A percentile compares a stretch with the other conserved stretches of the same genome.
Evolutionary conservation across 2,888 invertebrate species (phyloP).

Genomic region (Acanthosepion pharaonis): DNA sequence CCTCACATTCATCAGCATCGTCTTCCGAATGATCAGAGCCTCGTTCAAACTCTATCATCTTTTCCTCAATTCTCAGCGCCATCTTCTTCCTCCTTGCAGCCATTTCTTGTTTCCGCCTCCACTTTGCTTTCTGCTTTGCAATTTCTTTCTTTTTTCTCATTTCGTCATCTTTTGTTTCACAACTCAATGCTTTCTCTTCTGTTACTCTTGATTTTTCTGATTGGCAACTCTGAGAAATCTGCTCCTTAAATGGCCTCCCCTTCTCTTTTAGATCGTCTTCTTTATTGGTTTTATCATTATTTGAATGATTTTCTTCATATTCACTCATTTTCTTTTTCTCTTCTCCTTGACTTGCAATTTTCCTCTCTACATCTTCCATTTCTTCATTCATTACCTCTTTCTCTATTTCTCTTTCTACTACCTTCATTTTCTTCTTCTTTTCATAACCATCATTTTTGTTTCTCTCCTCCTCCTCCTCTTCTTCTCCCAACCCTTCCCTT

Average conservation of each 20-base stretch:
- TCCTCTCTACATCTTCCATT: neutral
- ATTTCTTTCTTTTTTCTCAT: constrained; percentile 40
- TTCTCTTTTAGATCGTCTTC: neutral
- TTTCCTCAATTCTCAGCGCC: constrained; percentile 67
- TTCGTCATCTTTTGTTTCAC: constrained; percentile 51
- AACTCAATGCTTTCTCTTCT: neutral
- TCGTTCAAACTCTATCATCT: constrained; percentile 58
- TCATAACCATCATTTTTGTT: neutral
- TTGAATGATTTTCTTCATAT: neutral
- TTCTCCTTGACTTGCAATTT: neutral
- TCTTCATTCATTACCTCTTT: neutral
- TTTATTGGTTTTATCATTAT: neutral
- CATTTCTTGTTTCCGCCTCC: constrained; percentile 46
- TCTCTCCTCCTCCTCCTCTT: neutral
- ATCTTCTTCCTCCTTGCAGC: constrained; percentile 56
- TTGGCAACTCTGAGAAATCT: neutral
- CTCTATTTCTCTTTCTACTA: neutral
- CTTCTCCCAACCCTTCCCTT: neutral
- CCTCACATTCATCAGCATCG: constrained; percentile 76
- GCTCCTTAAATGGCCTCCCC: neutral
- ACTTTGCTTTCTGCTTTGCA: neutral
- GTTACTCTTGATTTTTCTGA: neutral
- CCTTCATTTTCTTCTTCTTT: neutral
- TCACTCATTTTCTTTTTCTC: neutral
- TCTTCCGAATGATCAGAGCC: constrained; percentile 57